Percentiles rank a stretch among this genome's conserved stretches.
These are phyloP conservation scores for Lipophrys pholis DNA, from an alignment of 2,113 vertebrate species.

Conservation along the genomic window DNA sequence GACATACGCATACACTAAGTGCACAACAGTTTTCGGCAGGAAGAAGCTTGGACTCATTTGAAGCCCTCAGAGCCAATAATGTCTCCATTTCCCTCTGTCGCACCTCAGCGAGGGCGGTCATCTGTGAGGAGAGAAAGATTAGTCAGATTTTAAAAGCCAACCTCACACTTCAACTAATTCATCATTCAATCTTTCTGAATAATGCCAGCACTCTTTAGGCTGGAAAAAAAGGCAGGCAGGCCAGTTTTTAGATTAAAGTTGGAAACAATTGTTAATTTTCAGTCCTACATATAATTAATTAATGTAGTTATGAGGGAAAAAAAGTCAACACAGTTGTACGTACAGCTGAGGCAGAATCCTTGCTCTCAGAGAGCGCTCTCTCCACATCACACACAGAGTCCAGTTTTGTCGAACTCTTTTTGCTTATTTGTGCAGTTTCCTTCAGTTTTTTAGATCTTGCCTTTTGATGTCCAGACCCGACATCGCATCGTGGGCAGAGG, in stretches of 20 bases:
- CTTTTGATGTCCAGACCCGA: constrained; percentile 83
- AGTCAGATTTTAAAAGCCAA: too few relatives aligned
- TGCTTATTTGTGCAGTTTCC: constrained; percentile 83
- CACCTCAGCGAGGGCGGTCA: constrained; percentile 92
- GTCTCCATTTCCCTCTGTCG: constrained; percentile 91
- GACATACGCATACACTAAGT: constrained; percentile 90
- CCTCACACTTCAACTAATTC: too few relatives aligned
- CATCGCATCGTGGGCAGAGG: constrained; percentile 92
- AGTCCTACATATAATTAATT: too few relatives aligned
- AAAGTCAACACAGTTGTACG: constrained; percentile 54
- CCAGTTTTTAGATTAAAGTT: too few relatives aligned
- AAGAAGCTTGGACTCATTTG: constrained; percentile 89
- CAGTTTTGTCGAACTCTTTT: constrained; percentile 83
- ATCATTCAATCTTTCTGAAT: too few relatives aligned
- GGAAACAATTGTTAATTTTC: too few relatives aligned
- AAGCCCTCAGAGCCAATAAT: constrained; percentile 85
- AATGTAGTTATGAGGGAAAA: not conserved
- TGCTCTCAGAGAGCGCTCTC: constrained; percentile 89
- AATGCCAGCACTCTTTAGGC: too few relatives aligned
- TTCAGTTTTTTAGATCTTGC: constrained; percentile 91
- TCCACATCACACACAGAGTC: constrained; percentile 91
- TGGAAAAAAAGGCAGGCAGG: too few relatives aligned
- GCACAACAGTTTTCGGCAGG: constrained; percentile 79
- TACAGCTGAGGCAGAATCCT: constrained; percentile 91
- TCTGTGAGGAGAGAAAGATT: constrained; percentile 77